Evolutionary conservation across 30 jellyfish, hydroid and myxozoan genomes (phyloP).

Genomic region (Hydractinia echinata): DNA sequence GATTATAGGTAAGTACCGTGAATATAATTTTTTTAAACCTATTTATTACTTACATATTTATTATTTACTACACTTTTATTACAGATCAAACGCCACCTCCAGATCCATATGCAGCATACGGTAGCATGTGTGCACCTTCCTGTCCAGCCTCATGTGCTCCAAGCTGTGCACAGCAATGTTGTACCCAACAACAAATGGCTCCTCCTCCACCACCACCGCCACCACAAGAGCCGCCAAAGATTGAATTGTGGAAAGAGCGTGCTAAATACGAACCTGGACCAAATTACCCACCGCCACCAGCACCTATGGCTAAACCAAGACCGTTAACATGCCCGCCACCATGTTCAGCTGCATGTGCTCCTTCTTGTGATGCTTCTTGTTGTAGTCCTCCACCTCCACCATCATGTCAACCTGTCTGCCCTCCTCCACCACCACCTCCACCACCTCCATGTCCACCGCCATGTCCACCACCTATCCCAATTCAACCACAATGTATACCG

Average conservation of each 20-base stretch:
- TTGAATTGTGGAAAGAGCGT: slow-evolving; percentile 20
- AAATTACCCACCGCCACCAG: slow-evolving; percentile 33
- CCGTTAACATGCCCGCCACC: slow-evolving; percentile 21
- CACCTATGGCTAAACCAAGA: slow-evolving; percentile 20
- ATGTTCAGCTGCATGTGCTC: slow-evolving; percentile 2
- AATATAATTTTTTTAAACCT: background rate
- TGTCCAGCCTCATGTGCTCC: slow-evolving; percentile 34
- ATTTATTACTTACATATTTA: background rate
- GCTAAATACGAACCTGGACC: slow-evolving; percentile 29
- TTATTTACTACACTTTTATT: background rate
- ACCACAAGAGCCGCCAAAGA: slow-evolving; percentile 8
- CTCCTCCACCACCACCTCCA: slow-evolving; percentile 50
- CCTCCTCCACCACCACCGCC: slow-evolving; percentile 21
- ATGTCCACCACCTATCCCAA: slow-evolving; percentile 28
- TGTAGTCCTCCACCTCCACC: slow-evolving; percentile 36
- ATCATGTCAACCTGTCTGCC: slow-evolving; percentile 29
- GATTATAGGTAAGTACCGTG: background rate
- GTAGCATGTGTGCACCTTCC: slow-evolving; percentile 5
- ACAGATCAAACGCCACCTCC: background rate
- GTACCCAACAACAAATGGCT: slow-evolving; percentile 24
- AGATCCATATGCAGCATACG: background rate
- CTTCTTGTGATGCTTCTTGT: slow-evolving; percentile 23
- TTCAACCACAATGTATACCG: slow-evolving; percentile 35
- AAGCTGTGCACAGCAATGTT: slow-evolving; percentile 12
- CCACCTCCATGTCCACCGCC: slow-evolving; percentile 26